A percentile compares a stretch with the other conserved stretches of the same genome.
phyloP scores from a whole-genome alignment of 2,113 vertebrate genomes.

The Sciurus niger region DNA sequence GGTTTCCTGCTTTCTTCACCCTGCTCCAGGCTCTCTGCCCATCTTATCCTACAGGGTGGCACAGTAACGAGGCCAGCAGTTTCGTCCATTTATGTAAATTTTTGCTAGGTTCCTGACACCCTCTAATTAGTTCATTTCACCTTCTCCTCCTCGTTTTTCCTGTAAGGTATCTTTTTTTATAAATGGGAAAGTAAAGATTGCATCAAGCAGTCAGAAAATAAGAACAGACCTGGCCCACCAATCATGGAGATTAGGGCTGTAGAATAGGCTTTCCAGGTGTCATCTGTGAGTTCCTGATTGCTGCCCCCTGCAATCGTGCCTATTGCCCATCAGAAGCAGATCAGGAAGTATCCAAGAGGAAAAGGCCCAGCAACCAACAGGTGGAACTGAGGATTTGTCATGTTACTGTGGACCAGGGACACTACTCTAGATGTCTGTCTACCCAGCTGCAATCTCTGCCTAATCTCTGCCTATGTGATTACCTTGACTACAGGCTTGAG shows the following conservation, averaged over 20 bases:
- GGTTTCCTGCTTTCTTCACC: background rate
- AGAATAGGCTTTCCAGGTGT: background rate
- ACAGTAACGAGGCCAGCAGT: background rate
- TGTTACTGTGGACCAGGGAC: background rate
- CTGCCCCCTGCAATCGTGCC: background rate
- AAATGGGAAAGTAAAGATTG: background rate
- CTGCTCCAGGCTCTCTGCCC: background rate
- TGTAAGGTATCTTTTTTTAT: background rate
- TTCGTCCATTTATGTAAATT: constrained; percentile 46
- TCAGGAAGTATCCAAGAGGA: background rate
- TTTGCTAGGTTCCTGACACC: background rate
- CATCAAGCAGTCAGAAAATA: background rate
- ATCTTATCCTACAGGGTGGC: background rate
- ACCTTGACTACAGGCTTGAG: background rate
- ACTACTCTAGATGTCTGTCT: background rate
- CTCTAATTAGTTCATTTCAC: constrained; percentile 40
- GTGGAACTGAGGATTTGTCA: background rate
- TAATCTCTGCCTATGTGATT: background rate
- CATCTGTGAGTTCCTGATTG: background rate
- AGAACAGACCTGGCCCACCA: background rate
- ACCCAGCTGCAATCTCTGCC: background rate
- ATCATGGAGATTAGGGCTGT: background rate
- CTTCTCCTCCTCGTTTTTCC: background rate
- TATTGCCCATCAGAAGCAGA: background rate
- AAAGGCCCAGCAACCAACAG: background rate